Conservation (phyloP, 2,888 invertebrate genomes). For the Dendrolimus pini region DNA sequence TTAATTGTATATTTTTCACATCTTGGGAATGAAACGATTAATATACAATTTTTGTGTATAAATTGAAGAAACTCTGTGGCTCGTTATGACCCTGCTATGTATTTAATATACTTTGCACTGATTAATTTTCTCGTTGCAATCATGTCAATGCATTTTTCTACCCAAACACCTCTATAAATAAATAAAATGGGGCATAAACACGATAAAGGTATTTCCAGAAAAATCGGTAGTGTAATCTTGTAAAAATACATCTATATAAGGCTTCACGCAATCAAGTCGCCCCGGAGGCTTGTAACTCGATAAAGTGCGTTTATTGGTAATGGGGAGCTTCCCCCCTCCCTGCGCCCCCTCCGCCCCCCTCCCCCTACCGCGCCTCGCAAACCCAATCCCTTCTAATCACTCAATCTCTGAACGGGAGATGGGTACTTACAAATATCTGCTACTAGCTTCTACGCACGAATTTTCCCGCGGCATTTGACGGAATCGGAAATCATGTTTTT, state of each 20-base stretch:
- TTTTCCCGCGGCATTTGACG: background rate
- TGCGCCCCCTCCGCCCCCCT: conserved; percentile 5
- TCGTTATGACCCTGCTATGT: too few species aligned
- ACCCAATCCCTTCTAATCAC: background rate
- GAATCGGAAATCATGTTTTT: too few species aligned
- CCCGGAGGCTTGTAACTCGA: conserved; percentile 1
- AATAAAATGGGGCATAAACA: too few species aligned
- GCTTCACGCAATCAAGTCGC: background rate
- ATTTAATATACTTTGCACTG: too few species aligned
- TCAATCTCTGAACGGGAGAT: background rate
- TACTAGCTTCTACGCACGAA: background rate
- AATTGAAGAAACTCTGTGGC: too few species aligned
- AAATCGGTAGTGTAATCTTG: background rate
- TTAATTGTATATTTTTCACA: too few species aligned
- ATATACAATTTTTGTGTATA: too few species aligned
- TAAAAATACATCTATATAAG: background rate
- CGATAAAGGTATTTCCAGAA: background rate
- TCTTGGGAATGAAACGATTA: too few species aligned
- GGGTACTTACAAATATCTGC: background rate
- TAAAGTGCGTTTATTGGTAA: conserved; percentile 31
- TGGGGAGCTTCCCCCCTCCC: conserved; percentile 17
- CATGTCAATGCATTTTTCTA: too few species aligned
- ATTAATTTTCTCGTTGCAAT: too few species aligned
- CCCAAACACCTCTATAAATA: too few species aligned
- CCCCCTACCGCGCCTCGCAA: background rate